Base-by-base conservation (phyloP, 2,113 vertebrate genomes). In the Oncorhynchus gorbuscha region DNA sequence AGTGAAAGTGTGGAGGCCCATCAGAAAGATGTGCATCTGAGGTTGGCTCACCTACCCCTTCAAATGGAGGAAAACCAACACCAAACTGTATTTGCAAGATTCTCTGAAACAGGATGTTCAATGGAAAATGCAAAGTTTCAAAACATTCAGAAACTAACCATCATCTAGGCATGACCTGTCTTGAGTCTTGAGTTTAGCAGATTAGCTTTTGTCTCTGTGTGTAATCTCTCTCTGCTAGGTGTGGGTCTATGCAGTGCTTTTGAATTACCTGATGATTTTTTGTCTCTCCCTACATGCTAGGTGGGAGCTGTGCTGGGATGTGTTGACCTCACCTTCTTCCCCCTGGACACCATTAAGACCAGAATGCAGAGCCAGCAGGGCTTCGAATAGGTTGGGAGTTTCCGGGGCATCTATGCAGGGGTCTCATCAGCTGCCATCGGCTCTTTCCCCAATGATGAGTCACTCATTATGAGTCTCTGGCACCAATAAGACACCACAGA, bases 341-440 rank as follows among this genome's bases (percentile, higher is more conserved):
- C 98, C 48, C 90, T 99, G 92, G 98, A 99, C 93, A 99, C 98
- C 74, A 91, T 99, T 11, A 99, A 99, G 91, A 99, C 98, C 71
- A 93, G 98, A 83, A 92, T 99, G 30, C 98, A 99, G 92, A 98
- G 96, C 90, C 96, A 95, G 79, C 96, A 97, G 80, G 98, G 98
- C 74, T 99, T 99, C 92, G 90, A 88, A 76, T 95, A 94, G 79
- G 94, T 97, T n/a, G 97, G 97, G 78, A 97, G 97, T n/a, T 98
- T 99, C 84, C 93, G 84, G 82, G 97, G 96, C 69, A 94, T 99
- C 87, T 99, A 99, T 22, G 95, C 97, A 65, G 97, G 98, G 2
- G 96, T 99, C 87, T 96, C 96, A 68, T 97, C 97, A 64, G 91
- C 95, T 83, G 97, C 97, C 30, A 67, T 99, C 76, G 97, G 97